Evolutionary conservation across 2,797 vertebrate genomes (phyloP).

Genomic region (Aeoliscus strigatus): DNA sequence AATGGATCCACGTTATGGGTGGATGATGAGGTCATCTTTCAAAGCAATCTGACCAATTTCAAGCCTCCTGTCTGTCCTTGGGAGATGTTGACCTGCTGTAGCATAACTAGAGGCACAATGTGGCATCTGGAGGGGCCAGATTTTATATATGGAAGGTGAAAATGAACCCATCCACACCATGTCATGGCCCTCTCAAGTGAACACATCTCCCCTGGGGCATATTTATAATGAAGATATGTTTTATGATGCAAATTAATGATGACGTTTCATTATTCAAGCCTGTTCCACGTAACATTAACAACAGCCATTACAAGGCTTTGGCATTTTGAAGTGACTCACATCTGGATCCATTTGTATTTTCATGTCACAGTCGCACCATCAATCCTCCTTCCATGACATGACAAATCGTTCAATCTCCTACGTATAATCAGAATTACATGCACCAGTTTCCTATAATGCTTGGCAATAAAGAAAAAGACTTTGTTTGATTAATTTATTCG

Average conservation of each 20-base stretch:
- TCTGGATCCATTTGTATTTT: too few relatives aligned
- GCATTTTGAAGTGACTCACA: too few relatives aligned
- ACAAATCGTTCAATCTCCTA: too few relatives aligned
- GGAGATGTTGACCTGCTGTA: conserved; percentile 16
- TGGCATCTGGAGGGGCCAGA: conserved; percentile 30
- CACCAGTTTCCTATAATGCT: too few relatives aligned
- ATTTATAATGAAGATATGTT: background rate
- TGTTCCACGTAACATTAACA: background rate
- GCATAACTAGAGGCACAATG: conserved; percentile 24
- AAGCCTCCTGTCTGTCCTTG: conserved; percentile 28
- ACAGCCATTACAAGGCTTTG: too few relatives aligned
- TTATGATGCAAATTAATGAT: background rate
- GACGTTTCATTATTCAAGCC: background rate
- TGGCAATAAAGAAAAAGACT: too few relatives aligned
- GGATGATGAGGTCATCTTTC: conserved; percentile 49
- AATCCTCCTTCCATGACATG: too few relatives aligned
- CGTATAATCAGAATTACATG: too few relatives aligned
- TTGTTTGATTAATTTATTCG: too few relatives aligned
- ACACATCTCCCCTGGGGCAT: background rate
- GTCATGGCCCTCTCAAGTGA: conserved; percentile 4
- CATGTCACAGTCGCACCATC: too few relatives aligned
- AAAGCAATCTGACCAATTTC: conserved; percentile 32
- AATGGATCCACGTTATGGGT: conserved; percentile 55
- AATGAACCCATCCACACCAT: background rate
- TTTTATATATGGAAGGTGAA: conserved; percentile 33